These are phyloP conservation scores for Dasysyrphus tricinctus DNA, from an alignment of 2,888 invertebrate genomes.

Conservation along the genomic window DNA sequence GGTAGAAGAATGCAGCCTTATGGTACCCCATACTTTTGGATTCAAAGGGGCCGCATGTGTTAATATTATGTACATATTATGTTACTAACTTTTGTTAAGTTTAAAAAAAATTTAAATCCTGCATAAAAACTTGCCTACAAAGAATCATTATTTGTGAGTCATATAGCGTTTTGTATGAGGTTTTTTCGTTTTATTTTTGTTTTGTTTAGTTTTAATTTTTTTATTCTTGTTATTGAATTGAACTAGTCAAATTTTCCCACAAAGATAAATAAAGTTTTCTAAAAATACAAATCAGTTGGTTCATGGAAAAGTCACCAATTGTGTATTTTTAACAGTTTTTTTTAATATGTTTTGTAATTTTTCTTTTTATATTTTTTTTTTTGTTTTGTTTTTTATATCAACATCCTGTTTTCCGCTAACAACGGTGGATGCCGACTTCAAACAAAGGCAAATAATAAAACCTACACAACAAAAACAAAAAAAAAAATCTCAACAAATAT, in stretches of 20 bases:
- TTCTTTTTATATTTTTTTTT: constrained; percentile 8
- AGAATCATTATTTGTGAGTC: neutral
- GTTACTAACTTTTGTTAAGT: no score
- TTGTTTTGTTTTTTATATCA: constrained; percentile 53
- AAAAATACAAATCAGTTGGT: constrained; percentile 41
- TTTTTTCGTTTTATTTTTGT: neutral
- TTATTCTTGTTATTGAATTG: neutral
- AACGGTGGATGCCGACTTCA: constrained; percentile 43
- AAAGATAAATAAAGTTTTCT: constrained; percentile 4
- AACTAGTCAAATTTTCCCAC: neutral
- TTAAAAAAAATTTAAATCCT: neutral
- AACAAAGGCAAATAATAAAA: constrained; percentile 66
- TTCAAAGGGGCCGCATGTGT: neutral
- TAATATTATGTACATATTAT: no score
- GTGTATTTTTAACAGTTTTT: constrained; percentile 12
- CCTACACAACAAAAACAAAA: constrained; percentile 6
- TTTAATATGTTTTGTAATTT: neutral
- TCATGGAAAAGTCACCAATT: constrained; percentile 68
- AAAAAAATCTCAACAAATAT: constrained; percentile 47
- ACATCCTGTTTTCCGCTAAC: constrained; percentile 75
- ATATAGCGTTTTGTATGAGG: neutral
- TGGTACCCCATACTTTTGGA: constrained; percentile 8
- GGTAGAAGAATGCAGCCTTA: neutral
- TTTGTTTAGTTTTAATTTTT: neutral
- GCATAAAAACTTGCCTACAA: neutral